Percentiles rank a stretch among this genome's conserved stretches.
Conservation (phyloP, 2,888 invertebrate genomes). For the Tinea semifulvella region DNA sequence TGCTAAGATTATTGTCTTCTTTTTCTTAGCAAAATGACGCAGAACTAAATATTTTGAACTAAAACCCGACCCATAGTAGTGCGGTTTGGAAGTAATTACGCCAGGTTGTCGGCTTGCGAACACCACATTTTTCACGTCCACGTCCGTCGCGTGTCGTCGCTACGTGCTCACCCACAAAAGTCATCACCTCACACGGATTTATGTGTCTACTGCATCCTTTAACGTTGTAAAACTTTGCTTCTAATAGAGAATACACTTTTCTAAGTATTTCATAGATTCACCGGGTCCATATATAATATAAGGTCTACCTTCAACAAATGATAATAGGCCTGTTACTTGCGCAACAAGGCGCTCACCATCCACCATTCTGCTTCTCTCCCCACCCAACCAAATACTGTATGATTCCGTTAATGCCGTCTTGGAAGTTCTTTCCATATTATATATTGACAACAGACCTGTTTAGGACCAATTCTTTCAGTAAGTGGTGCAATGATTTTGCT, state of each 20-base stretch:
- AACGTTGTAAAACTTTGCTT: neutral
- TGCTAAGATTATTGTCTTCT: too few relatives aligned
- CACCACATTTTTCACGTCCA: conserved; percentile 36
- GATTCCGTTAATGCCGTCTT: too few relatives aligned
- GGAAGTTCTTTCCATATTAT: too few relatives aligned
- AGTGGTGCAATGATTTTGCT: too few relatives aligned
- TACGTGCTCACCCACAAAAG: conserved; percentile 31
- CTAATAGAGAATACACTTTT: conserved; percentile 1
- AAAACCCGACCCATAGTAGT: too few relatives aligned
- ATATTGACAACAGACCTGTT: too few relatives aligned
- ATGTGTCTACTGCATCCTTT: conserved; percentile 27
- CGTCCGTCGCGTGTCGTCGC: conserved; percentile 35
- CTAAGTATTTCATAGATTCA: neutral
- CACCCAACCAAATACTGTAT: too few relatives aligned
- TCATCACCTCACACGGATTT: conserved; percentile 34
- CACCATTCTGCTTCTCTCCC: too few relatives aligned
- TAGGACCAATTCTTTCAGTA: too few relatives aligned
- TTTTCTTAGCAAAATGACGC: too few relatives aligned
- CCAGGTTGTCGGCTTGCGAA: conserved; percentile 24
- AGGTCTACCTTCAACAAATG: neutral
- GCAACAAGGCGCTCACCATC: too few relatives aligned
- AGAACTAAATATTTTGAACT: too few relatives aligned
- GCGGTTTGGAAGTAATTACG: conserved; percentile 8
- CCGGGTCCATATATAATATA: neutral
- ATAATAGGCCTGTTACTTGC: neutral